Conservation (phyloP, 2,113 vertebrate species). For the Pseudorasbora parva region DNA sequence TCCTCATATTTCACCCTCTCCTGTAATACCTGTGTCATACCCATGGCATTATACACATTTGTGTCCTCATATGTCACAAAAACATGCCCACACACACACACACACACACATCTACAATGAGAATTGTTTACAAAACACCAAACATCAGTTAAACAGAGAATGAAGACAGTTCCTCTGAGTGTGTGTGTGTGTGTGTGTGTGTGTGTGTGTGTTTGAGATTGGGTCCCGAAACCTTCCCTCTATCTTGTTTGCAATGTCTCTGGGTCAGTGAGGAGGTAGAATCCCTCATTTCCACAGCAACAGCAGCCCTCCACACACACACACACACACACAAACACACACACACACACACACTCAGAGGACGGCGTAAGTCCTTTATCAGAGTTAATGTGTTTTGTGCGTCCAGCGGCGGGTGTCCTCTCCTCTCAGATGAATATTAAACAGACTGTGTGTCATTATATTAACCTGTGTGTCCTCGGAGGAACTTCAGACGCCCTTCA, state of each 20-base stretch:
- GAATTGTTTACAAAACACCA: no score
- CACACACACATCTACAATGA: no score
- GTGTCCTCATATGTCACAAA: no score
- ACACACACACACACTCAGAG: conserved; percentile 22
- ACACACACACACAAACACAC: conserved; percentile 20
- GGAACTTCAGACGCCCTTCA: conserved; percentile 27
- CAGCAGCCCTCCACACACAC: background rate
- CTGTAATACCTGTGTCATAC: no score
- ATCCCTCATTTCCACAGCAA: conserved; percentile 56
- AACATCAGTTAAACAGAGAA: no score
- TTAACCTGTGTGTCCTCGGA: conserved; percentile 56
- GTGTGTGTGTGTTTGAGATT: no score
- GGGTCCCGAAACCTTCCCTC: conserved; percentile 33
- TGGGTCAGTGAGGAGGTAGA: conserved; percentile 71
- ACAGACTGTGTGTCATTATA: conserved; percentile 38
- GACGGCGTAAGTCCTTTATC: conserved; percentile 50
- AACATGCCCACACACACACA: no score
- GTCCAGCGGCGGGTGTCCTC: conserved; percentile 48
- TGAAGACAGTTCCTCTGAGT: no score
- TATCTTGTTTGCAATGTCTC: conserved; percentile 70
- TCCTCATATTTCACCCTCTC: no score
- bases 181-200: no score
- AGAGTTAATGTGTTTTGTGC: conserved; percentile 51
- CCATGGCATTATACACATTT: no score
- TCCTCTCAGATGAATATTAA: conserved; percentile 57